These are phyloP conservation scores for Tetrao urogallus DNA, from an alignment of 2,113 vertebrate species.

Conservation along the genomic window DNA sequence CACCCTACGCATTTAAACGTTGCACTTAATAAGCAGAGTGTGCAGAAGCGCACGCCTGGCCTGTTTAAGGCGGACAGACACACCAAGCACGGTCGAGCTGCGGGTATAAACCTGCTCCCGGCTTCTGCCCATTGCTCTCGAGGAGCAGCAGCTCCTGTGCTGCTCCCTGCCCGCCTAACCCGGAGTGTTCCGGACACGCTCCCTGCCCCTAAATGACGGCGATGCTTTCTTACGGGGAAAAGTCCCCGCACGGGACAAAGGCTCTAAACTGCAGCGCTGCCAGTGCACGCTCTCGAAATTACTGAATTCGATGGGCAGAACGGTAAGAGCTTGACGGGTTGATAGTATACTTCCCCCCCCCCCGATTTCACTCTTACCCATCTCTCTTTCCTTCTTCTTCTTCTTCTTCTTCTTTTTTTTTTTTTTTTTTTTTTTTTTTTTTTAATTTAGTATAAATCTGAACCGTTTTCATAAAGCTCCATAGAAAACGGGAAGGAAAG, in stretches of 20 bases:
- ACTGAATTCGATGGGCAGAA: constrained; percentile 2
- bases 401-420: rapidly evolving
- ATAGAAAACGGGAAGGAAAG: too few species aligned
- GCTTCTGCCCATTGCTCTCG: neutral
- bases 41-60: constrained; percentile 54
- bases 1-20: constrained; percentile 57
- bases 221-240: neutral
- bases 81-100: constrained; percentile 31
- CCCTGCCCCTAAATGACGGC: neutral
- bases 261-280: neutral
- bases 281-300: neutral
- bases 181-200: neutral
- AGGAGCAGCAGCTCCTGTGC: neutral
- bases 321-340: constrained; percentile 23
- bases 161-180: neutral
- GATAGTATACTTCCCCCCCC: neutral
- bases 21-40: constrained; percentile 65
- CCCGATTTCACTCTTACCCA: too few species aligned
- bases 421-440: too few species aligned
- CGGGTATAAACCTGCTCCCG: constrained; percentile 48
- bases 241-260: neutral
- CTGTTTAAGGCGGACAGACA: constrained; percentile 59
- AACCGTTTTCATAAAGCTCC: too few species aligned
- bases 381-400: too few species aligned
- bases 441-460: too few species aligned